Percentiles rank a stretch among this genome's conserved stretches.
phyloP scores from a whole-genome alignment of 2,888 invertebrate species.

The Calameuta pallipes region DNA sequence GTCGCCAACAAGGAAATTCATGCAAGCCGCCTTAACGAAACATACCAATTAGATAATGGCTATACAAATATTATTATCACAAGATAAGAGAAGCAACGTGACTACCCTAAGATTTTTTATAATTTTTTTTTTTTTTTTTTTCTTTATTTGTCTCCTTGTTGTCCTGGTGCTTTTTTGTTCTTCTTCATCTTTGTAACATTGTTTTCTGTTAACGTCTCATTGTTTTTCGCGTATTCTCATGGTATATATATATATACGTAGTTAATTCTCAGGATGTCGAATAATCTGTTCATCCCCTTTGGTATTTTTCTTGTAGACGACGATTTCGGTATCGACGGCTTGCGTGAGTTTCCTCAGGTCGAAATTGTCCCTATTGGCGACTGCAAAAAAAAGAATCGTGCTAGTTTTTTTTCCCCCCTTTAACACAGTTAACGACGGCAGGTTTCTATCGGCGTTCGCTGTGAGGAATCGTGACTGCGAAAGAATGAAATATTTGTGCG shows the following conservation, averaged over 20 bases:
- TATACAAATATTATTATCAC: neutral
- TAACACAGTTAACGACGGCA: slow-evolving; percentile 30
- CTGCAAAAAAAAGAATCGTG: slow-evolving; percentile 27
- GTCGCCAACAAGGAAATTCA: neutral
- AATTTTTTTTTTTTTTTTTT: too few relatives aligned
- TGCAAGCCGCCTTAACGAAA: neutral
- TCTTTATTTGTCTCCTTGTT: neutral
- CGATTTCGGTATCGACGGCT: neutral
- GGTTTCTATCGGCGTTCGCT: slow-evolving; percentile 35
- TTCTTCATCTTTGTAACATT: neutral
- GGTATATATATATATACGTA: too few relatives aligned
- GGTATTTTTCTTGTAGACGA: neutral
- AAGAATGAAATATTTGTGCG: slow-evolving; percentile 6
- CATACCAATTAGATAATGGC: neutral
- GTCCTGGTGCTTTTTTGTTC: neutral
- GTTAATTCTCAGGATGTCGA: neutral
- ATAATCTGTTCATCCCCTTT: neutral
- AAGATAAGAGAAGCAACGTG: neutral
- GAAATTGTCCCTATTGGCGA: slow-evolving; percentile 8
- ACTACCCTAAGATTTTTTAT: neutral
- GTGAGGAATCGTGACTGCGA: slow-evolving; percentile 17
- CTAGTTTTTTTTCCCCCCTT: slow-evolving; percentile 33
- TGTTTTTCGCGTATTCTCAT: neutral
- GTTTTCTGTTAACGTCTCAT: neutral
- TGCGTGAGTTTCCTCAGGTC: neutral